Evolutionary conservation across 2,888 invertebrate genomes (phyloP).

Genomic region (Andrena fulva): DNA sequence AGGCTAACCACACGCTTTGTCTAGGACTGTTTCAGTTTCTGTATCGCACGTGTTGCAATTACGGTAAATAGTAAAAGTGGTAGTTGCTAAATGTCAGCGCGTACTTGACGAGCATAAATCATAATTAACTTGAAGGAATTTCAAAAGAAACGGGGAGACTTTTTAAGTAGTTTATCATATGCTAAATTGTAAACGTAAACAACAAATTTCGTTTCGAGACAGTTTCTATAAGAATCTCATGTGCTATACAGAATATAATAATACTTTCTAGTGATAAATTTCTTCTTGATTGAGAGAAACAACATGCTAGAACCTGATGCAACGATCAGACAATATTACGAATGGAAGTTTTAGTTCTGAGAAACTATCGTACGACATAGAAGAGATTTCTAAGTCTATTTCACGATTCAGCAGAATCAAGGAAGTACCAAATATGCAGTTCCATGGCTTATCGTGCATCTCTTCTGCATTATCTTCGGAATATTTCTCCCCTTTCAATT

Average conservation of each 20-base stretch:
- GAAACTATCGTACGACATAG: constrained; percentile 8
- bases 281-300: too few species aligned
- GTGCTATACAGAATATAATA: too few species aligned
- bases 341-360: constrained; percentile 18
- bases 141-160: background rate
- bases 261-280: too few species aligned
- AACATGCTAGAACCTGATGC: too few species aligned
- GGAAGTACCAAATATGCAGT: constrained; percentile 11
- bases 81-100: constrained; percentile 48
- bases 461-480: background rate
- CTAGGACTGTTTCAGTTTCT: background rate
- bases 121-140: constrained; percentile 1
- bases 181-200: too few species aligned
- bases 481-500: background rate
- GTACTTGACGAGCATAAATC: constrained; percentile 7
- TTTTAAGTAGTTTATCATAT: too few species aligned
- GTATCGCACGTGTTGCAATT: background rate
- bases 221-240: too few species aligned
- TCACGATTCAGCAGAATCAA: background rate
- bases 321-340: too few species aligned
- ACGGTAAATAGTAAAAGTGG: constrained; percentile 9
- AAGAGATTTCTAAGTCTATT: background rate
- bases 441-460: background rate
- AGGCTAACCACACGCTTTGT: constrained; percentile 3
- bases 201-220: too few species aligned